phyloP scores from a whole-genome alignment of 2,797 vertebrate species.

The Paramormyrops hopkinsi region DNA sequence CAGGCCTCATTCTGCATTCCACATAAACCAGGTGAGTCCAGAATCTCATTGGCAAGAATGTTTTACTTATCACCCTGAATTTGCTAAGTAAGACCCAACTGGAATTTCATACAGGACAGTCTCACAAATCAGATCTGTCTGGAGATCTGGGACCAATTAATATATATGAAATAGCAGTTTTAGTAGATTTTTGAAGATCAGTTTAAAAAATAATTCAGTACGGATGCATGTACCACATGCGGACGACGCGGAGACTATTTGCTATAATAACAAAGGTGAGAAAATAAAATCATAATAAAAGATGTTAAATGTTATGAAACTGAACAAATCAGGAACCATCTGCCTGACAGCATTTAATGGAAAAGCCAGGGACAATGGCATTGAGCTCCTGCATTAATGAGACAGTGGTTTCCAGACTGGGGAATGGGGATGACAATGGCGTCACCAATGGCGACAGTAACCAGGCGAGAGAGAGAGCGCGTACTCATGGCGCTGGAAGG shows the following conservation, averaged over 20 bases:
- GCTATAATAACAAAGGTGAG: not conserved
- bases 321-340: slow-evolving; percentile 10
- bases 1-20: not conserved
- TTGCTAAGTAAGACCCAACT: not conserved
- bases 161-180: not conserved
- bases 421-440: not conserved
- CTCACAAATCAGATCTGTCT: not conserved
- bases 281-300: not conserved
- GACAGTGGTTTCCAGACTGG: not conserved
- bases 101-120: not conserved
- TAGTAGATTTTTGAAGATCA: not conserved
- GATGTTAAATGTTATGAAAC: not conserved
- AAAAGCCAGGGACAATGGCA: not conserved
- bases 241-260: not conserved
- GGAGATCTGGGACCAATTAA: not conserved
- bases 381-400: slow-evolving; percentile 9
- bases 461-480: not conserved
- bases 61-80: not conserved
- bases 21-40: not conserved
- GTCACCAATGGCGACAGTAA: not conserved
- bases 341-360: not conserved
- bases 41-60: slow-evolving; percentile 4
- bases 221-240: not conserved
- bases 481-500: not conserved
- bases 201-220: not conserved